A percentile compares a stretch with the other conserved stretches of the same genome.
Conservation (phyloP, 2,888 invertebrate species). For the Cephus rjabovi region DNA sequence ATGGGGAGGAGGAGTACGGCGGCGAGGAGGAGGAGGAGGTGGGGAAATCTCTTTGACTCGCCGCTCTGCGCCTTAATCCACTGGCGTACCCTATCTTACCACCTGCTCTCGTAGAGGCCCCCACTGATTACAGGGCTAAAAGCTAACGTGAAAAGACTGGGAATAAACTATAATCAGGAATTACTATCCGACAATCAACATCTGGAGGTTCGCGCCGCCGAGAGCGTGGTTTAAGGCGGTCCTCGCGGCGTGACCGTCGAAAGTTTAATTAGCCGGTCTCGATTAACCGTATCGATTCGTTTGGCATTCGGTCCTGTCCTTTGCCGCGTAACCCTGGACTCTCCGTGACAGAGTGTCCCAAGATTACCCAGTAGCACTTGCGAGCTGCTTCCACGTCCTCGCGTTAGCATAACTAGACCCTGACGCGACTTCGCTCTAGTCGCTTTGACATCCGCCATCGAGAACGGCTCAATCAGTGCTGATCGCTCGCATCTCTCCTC, state of each 20-base stretch:
- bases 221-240: not conserved
- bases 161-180: conserved; percentile 33
- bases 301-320: not conserved
- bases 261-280: not conserved
- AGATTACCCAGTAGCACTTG: not conserved
- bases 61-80: conserved; percentile 61
- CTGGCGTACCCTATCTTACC: conserved; percentile 58
- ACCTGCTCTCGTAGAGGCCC: conserved; percentile 52
- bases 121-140: conserved; percentile 42
- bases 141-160: conserved; percentile 36
- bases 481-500: conserved; percentile 1
- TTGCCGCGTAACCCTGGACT: not conserved
- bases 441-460: conserved; percentile 19
- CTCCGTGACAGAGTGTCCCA: not conserved
- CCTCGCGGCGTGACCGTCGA: not conserved
- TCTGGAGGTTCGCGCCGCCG: not conserved
- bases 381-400: not conserved
- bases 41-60: conserved; percentile 61
- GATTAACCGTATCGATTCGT: not conserved
- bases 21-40: not conserved
- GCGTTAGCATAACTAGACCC: not conserved
- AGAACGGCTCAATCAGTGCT: conserved; percentile 35
- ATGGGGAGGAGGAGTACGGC: conserved; percentile 47
- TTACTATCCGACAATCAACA: conserved; percentile 18
- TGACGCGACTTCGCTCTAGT: not conserved